phyloP scores from a whole-genome alignment of 2,797 vertebrate genomes.

The Rousettus madagascariensis region DNA sequence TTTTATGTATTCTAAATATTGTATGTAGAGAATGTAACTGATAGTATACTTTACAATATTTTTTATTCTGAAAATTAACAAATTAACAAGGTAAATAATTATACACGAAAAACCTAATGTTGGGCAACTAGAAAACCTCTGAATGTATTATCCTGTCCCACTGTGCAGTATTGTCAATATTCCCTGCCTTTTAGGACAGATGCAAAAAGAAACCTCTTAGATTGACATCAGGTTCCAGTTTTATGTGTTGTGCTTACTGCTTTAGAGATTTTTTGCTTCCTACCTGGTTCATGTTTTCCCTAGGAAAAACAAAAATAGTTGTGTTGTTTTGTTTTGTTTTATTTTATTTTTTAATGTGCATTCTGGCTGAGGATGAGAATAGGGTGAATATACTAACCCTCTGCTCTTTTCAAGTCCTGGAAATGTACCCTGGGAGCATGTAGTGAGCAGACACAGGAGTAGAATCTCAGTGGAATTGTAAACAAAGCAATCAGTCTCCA shows the following conservation, averaged over 20 bases:
- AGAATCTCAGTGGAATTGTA: neutral
- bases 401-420: neutral
- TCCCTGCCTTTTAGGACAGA: neutral
- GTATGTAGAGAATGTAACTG: neutral
- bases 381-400: neutral
- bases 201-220: neutral
- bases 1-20: neutral
- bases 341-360: neutral
- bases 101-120: neutral
- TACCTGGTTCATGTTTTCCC: neutral
- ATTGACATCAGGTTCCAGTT: accelerated
- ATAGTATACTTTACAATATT: neutral
- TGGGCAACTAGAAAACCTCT: neutral
- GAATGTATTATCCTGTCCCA: neutral
- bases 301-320: neutral
- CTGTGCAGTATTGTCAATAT: neutral
- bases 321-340: neutral
- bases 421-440: neutral
- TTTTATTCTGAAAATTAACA: neutral
- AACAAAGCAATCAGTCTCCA: neutral
- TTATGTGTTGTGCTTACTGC: neutral
- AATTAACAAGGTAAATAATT: neutral
- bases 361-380: neutral
- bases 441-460: neutral
- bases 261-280: neutral